Evolutionary conservation across 2,797 vertebrate genomes (phyloP).

Genomic region (Chelon labrosus): DNA sequence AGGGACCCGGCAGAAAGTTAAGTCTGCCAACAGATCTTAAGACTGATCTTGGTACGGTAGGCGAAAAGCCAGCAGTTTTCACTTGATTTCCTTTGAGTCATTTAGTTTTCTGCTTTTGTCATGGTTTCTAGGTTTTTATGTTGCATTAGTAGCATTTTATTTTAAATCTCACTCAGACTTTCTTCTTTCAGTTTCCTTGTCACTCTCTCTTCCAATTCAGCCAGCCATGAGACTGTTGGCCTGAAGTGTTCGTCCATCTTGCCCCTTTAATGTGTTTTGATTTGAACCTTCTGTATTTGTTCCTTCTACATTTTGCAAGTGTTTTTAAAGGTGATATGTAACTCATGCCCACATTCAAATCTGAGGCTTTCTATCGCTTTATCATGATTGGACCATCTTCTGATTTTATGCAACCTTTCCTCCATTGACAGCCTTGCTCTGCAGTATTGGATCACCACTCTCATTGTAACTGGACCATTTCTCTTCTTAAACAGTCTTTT

Average conservation of each 20-base stretch:
- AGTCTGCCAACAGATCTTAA: conserved; percentile 99
- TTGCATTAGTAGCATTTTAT: conserved; percentile 53
- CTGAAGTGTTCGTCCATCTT: conserved; percentile 64
- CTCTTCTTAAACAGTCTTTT: conserved; percentile 62
- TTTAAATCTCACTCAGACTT: conserved; percentile 40
- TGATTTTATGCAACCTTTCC: conserved; percentile 68
- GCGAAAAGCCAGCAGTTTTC: conserved; percentile 93
- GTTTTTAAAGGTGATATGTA: conserved; percentile 84
- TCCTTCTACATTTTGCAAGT: conserved; percentile 88
- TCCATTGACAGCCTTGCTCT: conserved; percentile 75
- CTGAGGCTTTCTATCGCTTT: conserved; percentile 74
- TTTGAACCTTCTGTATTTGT: conserved; percentile 62
- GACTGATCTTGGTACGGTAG: conserved; percentile 99
- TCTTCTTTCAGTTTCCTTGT: conserved; percentile 66
- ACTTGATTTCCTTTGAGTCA: conserved; percentile 72
- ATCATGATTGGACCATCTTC: conserved; percentile 77
- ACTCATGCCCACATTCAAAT: conserved; percentile 79
- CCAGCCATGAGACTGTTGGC: conserved; percentile 69
- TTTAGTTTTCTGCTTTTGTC: conserved; percentile 74
- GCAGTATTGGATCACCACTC: conserved; percentile 73
- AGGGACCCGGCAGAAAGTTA: conserved; percentile 99
- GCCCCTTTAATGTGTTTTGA: conserved; percentile 61
- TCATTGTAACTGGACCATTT: conserved; percentile 79
- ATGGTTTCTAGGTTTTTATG: conserved; percentile 62
- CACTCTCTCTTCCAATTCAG: conserved; percentile 68